phyloP scores from a whole-genome alignment of 2,113 vertebrate genomes.

The Anolis sagrei region DNA sequence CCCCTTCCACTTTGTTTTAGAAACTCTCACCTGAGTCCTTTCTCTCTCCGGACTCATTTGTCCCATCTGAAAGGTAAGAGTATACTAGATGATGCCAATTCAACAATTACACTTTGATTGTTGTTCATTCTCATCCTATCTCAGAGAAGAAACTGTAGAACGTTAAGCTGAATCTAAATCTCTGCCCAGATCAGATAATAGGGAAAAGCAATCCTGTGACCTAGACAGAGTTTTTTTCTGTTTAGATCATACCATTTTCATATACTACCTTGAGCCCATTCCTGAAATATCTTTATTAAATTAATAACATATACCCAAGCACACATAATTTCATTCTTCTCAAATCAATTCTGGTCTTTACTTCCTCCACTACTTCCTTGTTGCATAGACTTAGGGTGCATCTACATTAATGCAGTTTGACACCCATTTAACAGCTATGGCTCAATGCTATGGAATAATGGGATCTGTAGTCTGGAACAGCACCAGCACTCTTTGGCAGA shows the following conservation, averaged over 20 bases:
- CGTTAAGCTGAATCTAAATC: not conserved
- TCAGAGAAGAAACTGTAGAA: slow-evolving; percentile 25
- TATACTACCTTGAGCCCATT: not conserved
- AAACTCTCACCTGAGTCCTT: slow-evolving; percentile 94
- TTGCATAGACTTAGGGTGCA: no score
- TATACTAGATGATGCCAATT: slow-evolving; percentile 61
- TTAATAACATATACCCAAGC: not conserved
- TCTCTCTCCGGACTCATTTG: slow-evolving; percentile 87
- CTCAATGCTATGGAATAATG: no score
- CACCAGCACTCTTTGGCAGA: no score
- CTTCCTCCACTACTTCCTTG: no score
- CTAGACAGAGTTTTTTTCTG: not conserved
- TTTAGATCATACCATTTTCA: not conserved
- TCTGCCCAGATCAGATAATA: not conserved
- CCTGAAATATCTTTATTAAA: not conserved
- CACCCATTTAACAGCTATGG: no score
- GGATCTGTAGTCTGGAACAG: no score
- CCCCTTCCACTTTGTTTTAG: slow-evolving; percentile 12
- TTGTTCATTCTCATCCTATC: slow-evolving; percentile 28
- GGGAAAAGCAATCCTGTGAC: not conserved
- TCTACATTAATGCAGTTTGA: no score
- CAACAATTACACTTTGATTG: slow-evolving; percentile 14
- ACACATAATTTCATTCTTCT: not conserved
- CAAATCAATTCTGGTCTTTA: no score
- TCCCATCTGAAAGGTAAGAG: slow-evolving; percentile 94